phyloP scores from a whole-genome alignment of 2,797 vertebrate genomes.

The Varecia variegata region DNA sequence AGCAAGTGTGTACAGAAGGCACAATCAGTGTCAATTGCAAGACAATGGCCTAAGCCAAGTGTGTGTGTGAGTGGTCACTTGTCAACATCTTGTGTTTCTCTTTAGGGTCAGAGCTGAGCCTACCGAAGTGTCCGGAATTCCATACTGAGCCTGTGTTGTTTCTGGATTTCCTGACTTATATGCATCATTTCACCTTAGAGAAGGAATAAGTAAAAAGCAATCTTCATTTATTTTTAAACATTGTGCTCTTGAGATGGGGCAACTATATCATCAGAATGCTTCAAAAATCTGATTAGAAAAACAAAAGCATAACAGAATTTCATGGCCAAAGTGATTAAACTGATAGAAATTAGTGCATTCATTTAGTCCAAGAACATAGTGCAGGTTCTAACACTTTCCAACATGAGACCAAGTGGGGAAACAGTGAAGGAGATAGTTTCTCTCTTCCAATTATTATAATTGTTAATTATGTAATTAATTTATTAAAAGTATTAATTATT shows the following conservation, averaged over 20 bases:
- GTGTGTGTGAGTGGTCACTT: neutral
- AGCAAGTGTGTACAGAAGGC: neutral
- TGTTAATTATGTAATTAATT: neutral
- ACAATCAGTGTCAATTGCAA: neutral
- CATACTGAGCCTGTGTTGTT: neutral
- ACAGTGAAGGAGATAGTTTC: neutral
- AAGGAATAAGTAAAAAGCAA: constrained; percentile 22
- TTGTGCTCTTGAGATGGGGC: neutral
- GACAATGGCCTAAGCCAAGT: neutral
- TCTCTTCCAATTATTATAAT: neutral
- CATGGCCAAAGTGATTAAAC: neutral
- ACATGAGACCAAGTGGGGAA: neutral
- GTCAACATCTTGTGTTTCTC: neutral
- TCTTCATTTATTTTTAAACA: constrained; percentile 7
- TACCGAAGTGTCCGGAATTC: constrained; percentile 28
- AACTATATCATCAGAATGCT: neutral
- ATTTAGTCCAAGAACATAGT: neutral
- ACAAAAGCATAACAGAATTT: constrained; percentile 11
- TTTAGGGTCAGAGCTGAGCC: neutral
- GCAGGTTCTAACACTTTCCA: neutral
- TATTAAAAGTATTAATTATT: neutral
- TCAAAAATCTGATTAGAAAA: neutral
- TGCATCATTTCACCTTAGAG: constrained; percentile 18
- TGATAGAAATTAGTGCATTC: neutral
- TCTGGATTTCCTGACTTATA: constrained; percentile 8